These are phyloP conservation scores for Anhinga anhinga DNA, from an alignment of 2,113 vertebrate species.

Conservation along the genomic window DNA sequence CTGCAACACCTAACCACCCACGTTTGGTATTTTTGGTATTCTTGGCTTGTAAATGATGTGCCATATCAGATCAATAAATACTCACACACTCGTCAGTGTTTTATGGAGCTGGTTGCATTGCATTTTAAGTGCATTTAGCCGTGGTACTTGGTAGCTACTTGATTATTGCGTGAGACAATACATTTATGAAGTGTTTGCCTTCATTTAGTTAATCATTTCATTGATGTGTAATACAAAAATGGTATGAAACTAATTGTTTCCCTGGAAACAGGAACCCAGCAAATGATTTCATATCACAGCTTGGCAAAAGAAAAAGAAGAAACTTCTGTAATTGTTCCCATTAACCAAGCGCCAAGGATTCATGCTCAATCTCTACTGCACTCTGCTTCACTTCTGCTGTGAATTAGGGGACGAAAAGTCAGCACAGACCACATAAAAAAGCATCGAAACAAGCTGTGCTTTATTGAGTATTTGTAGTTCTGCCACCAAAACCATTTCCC, in stretches of 20 bases:
- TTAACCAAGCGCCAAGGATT: not conserved
- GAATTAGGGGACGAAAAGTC: slow-evolving; percentile 38
- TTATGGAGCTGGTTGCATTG: not conserved
- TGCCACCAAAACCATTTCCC: slow-evolving; percentile 54
- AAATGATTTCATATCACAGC: slow-evolving; percentile 41
- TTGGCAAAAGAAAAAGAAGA: slow-evolving; percentile 66
- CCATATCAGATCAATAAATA: not conserved
- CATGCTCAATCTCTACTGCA: slow-evolving; percentile 29
- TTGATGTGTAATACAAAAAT: not conserved
- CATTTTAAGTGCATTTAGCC: not conserved
- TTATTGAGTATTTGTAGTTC: slow-evolving; percentile 40
- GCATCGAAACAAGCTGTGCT: slow-evolving; percentile 13
- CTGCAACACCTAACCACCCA: not conserved
- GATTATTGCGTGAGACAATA: slow-evolving; percentile 43
- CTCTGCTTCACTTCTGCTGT: slow-evolving; percentile 48
- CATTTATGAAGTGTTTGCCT: slow-evolving; percentile 24
- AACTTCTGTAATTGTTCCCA: slow-evolving; percentile 63
- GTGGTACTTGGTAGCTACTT: slow-evolving; percentile 32
- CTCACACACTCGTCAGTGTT: rapidly evolving
- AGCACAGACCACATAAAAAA: slow-evolving; percentile 45
- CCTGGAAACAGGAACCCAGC: slow-evolving; percentile 10
- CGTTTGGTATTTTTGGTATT: not conserved
- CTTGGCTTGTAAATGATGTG: not conserved
- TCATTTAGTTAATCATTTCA: slow-evolving; percentile 16
- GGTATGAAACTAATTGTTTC: slow-evolving; percentile 28